Percentiles rank a stretch among this genome's conserved stretches.
Evolutionary conservation across 2,888 invertebrate genomes (phyloP).

Genomic region (Polydrusus pterygomalis): DNA sequence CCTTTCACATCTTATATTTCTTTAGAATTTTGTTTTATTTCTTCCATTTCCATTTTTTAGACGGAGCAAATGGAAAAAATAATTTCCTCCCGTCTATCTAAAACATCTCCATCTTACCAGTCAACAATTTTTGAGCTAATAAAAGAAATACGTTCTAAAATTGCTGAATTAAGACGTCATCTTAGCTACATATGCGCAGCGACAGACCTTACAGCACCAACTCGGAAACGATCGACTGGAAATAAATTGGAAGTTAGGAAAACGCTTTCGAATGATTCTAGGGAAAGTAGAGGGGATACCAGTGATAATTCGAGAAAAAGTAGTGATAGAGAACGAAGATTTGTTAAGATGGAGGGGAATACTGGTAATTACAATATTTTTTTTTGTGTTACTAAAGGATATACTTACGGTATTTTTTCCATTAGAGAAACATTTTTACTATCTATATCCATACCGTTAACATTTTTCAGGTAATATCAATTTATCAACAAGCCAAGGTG

Average conservation of each 20-base stretch:
- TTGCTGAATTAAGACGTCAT: slow-evolving; percentile 70
- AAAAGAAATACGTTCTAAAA: slow-evolving; percentile 66
- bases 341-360: slow-evolving; percentile 55
- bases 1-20: too few relatives aligned
- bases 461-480: slow-evolving; percentile 43
- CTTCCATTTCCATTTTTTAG: slow-evolving; percentile 53
- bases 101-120: neutral
- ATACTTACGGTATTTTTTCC: too few relatives aligned
- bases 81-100: slow-evolving; percentile 34
- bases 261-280: slow-evolving; percentile 59
- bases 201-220: slow-evolving; percentile 33
- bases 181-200: slow-evolving; percentile 70
- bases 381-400: neutral
- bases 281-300: slow-evolving; percentile 47
- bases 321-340: slow-evolving; percentile 57
- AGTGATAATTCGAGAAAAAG: slow-evolving; percentile 56
- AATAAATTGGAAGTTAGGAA: slow-evolving; percentile 61
- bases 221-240: slow-evolving; percentile 24
- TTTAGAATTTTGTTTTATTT: too few relatives aligned
- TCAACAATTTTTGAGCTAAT: slow-evolving; percentile 56
- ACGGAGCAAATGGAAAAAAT: slow-evolving; percentile 58
- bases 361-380: too few relatives aligned
- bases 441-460: too few relatives aligned
- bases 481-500: slow-evolving; percentile 63
- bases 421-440: neutral